Evolutionary conservation across 2,888 invertebrate species (phyloP).

Genomic region (Phengaris alcon): DNA sequence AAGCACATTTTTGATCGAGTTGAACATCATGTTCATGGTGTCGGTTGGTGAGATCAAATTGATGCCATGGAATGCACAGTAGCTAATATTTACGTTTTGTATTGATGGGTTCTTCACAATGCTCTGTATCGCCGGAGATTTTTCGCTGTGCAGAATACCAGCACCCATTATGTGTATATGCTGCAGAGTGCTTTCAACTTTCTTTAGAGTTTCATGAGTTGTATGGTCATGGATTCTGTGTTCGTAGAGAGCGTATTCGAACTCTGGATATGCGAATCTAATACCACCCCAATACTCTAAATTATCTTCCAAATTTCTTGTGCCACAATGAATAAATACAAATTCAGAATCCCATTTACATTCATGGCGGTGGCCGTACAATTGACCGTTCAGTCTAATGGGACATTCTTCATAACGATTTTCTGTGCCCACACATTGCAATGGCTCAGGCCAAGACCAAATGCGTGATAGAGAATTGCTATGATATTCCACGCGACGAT

Average conservation of each 20-base stretch:
- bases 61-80: slow-evolving; percentile 94
- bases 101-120: slow-evolving; percentile 92
- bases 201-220: slow-evolving; percentile 84
- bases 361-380: slow-evolving; percentile 89
- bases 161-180: slow-evolving; percentile 93
- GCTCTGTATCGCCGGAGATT: slow-evolving; percentile 94
- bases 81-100: slow-evolving; percentile 88
- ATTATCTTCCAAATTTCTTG: slow-evolving; percentile 81
- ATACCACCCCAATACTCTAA: slow-evolving; percentile 97
- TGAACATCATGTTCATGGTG: slow-evolving; percentile 86
- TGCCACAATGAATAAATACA: slow-evolving; percentile 95
- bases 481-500: slow-evolving; percentile 91
- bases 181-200: slow-evolving; percentile 87
- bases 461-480: slow-evolving; percentile 91
- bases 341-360: slow-evolving; percentile 95
- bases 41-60: slow-evolving; percentile 94
- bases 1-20: slow-evolving; percentile 87
- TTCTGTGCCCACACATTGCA: slow-evolving; percentile 90
- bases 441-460: slow-evolving; percentile 96
- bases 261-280: slow-evolving; percentile 92
- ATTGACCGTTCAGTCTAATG: slow-evolving; percentile 92
- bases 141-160: slow-evolving; percentile 96
- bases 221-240: slow-evolving; percentile 89
- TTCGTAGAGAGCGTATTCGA: slow-evolving; percentile 91
- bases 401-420: slow-evolving; percentile 89